Conservation (phyloP, 2,888 invertebrate genomes). For the Callosobruchus maculatus region DNA sequence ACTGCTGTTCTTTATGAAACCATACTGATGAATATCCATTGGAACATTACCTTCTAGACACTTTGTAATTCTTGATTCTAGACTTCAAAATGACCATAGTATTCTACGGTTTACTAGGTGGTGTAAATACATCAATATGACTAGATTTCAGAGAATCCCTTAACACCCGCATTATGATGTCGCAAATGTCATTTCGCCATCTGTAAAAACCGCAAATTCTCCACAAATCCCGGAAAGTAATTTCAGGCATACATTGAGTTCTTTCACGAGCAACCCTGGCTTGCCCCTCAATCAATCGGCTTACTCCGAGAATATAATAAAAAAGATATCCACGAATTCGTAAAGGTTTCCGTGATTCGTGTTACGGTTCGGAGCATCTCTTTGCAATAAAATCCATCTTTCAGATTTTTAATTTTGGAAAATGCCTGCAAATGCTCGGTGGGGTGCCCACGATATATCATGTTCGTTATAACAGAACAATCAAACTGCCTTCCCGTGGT, state of each 20-base stretch:
- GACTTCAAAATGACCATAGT: too few relatives aligned
- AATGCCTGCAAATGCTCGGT: constrained; percentile 19
- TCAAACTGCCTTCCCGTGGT: not conserved
- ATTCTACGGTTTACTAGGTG: too few relatives aligned
- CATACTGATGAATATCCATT: too few relatives aligned
- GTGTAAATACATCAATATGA: too few relatives aligned
- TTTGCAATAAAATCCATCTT: constrained; percentile 34
- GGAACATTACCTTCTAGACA: too few relatives aligned
- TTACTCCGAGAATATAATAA: not conserved
- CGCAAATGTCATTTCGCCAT: not conserved
- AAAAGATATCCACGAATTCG: constrained; percentile 12
- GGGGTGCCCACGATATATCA: not conserved
- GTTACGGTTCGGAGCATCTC: constrained; percentile 30
- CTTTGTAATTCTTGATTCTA: too few relatives aligned
- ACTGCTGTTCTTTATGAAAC: too few relatives aligned
- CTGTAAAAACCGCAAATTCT: not conserved
- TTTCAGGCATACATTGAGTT: not conserved
- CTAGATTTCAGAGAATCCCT: not conserved
- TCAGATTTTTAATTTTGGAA: constrained; percentile 37
- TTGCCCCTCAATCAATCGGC: not conserved
- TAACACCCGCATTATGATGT: not conserved
- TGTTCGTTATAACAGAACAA: not conserved
- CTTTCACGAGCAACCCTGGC: not conserved
- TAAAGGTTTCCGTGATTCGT: constrained; percentile 24
- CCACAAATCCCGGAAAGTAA: not conserved